These are phyloP conservation scores for Ptychadena robeensis DNA, from an alignment of 2,797 vertebrate genomes.

Conservation along the genomic window DNA sequence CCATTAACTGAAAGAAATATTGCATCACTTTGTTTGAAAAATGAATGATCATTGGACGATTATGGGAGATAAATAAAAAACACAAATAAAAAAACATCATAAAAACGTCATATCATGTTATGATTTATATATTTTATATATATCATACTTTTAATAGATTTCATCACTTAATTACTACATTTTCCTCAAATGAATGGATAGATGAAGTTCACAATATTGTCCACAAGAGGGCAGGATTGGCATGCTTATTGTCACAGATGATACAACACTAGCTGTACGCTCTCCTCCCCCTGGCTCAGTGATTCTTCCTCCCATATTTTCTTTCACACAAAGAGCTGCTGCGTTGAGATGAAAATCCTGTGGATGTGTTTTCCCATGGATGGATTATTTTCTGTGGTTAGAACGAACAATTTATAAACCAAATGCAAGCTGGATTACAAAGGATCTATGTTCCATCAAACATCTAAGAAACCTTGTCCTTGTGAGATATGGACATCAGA, in stretches of 20 bases:
- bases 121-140: too few species aligned
- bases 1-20: too few species aligned
- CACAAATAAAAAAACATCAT: too few species aligned
- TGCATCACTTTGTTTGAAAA: too few species aligned
- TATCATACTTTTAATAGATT: too few species aligned
- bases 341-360: conserved; percentile 60
- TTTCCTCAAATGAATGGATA: neutral
- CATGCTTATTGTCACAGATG: conserved; percentile 61
- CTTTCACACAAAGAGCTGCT: conserved; percentile 76
- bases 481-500: conserved; percentile 70
- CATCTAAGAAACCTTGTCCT: conserved; percentile 71
- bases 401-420: conserved; percentile 2
- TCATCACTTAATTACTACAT: too few species aligned
- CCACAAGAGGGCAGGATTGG: conserved; percentile 20
- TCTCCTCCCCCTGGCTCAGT: conserved; percentile 70
- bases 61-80: too few species aligned
- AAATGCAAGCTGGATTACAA: conserved; percentile 84
- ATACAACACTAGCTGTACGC: conserved; percentile 67
- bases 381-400: conserved; percentile 66
- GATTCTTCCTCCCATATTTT: conserved; percentile 72
- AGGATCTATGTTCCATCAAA: conserved; percentile 76
- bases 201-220: neutral
- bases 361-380: conserved; percentile 67
- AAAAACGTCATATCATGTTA: too few species aligned
- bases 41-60: too few species aligned